phyloP scores from a whole-genome alignment of 2,888 invertebrate species.

The Drosophila antonietae region DNA sequence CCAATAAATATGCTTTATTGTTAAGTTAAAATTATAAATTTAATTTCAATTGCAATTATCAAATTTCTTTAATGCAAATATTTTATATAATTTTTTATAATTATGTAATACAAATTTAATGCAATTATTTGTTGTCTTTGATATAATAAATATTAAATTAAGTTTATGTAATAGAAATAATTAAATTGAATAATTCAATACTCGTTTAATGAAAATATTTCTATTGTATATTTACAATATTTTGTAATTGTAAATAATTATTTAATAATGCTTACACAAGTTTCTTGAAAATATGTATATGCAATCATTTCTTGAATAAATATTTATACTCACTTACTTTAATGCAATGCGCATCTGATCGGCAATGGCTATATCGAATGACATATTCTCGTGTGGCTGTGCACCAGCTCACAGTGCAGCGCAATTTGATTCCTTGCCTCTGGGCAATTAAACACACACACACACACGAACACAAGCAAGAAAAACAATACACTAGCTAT shows the following conservation, averaged over 20 bases:
- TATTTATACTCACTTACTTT: conserved; percentile 69
- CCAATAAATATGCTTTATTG: too few species aligned
- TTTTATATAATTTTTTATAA: too few species aligned
- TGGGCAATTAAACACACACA: conserved; percentile 22
- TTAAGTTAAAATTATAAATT: too few species aligned
- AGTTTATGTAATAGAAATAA: too few species aligned
- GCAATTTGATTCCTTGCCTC: conserved; percentile 46
- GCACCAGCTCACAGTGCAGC: conserved; percentile 19
- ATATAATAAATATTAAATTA: too few species aligned
- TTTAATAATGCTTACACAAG: background rate
- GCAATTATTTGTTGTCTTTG: too few species aligned
- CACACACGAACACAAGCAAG: conserved; percentile 5
- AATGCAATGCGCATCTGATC: conserved; percentile 83
- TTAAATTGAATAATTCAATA: too few species aligned
- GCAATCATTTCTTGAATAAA: background rate
- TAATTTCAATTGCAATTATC: too few species aligned
- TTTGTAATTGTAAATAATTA: background rate
- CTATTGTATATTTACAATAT: background rate
- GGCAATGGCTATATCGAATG: conserved; percentile 82
- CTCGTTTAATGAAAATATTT: background rate
- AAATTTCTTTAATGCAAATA: too few species aligned
- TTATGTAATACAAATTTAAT: too few species aligned
- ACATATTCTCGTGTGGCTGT: conserved; percentile 62
- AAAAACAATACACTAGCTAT: conserved; percentile 40
- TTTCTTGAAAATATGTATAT: background rate